Conservation (phyloP, 2,797 vertebrate species). For the Dermochelys coriacea region DNA sequence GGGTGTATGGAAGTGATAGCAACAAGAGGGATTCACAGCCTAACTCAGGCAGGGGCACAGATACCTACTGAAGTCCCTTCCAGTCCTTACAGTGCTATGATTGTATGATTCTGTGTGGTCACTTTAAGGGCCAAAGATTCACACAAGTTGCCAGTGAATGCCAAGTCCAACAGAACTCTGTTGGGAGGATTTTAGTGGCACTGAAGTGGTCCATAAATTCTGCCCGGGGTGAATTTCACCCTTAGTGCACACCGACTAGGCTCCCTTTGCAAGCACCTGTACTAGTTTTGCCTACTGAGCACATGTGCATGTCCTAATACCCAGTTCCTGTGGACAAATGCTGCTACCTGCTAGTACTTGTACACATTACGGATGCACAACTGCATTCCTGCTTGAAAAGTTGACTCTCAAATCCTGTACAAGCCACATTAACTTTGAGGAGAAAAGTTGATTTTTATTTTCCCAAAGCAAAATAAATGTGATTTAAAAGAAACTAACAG, state of each 20-base stretch:
- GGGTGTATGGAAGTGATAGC: too few species aligned
- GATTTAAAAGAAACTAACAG: slow-evolving; percentile 59
- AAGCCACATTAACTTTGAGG: background rate
- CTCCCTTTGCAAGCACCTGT: background rate
- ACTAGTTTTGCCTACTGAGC: rapidly evolving
- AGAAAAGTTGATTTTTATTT: slow-evolving; percentile 1
- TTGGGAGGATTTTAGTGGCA: background rate
- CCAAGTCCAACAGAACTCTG: background rate
- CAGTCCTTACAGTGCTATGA: background rate
- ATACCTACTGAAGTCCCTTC: too few species aligned
- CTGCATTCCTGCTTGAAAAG: background rate
- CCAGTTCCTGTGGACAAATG: background rate
- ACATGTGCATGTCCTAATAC: rapidly evolving
- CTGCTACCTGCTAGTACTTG: background rate
- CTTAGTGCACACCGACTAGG: background rate
- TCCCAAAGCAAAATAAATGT: slow-evolving; percentile 41
- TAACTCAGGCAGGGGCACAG: too few species aligned
- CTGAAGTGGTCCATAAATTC: rapidly evolving
- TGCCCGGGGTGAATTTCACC: rapidly evolving
- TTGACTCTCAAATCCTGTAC: slow-evolving; percentile 4
- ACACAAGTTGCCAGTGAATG: background rate
- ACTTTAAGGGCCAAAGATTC: background rate
- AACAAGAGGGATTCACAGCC: too few species aligned
- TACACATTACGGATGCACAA: background rate
- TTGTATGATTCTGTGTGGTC: background rate